These are phyloP conservation scores for Odobenus rosmarus DNA, from an alignment of 2,113 vertebrate genomes.

Conservation along the genomic window DNA sequence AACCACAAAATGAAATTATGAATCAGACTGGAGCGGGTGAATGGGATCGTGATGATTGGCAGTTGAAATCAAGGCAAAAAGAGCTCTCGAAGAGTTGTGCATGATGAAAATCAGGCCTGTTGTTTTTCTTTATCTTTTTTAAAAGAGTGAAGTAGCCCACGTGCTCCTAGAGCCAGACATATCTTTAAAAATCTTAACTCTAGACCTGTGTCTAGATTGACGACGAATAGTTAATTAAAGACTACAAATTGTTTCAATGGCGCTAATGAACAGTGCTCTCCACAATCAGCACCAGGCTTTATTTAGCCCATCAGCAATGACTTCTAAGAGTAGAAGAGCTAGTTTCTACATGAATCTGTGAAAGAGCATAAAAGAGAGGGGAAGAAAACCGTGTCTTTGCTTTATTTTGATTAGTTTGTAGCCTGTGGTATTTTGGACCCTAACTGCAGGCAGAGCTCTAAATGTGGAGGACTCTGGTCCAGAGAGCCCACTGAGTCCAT, in stretches of 20 bases:
- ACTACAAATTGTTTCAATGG: background rate
- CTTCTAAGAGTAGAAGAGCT: conserved; percentile 45
- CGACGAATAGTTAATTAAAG: conserved; percentile 73
- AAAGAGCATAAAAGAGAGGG: background rate
- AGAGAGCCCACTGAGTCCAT: background rate
- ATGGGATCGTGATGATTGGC: conserved; percentile 66
- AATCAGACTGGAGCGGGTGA: conserved; percentile 60
- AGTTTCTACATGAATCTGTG: background rate
- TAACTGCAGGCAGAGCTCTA: conserved; percentile 81
- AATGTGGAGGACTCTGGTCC: conserved; percentile 64
- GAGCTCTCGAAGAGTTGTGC: conserved; percentile 40
- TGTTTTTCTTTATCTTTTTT: conserved; percentile 53
- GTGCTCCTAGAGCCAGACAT: conserved; percentile 58
- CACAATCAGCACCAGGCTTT: conserved; percentile 50
- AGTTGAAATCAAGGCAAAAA: conserved; percentile 72
- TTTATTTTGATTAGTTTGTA: conserved; percentile 80
- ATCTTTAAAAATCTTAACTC: conserved; percentile 63
- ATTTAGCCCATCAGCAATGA: background rate
- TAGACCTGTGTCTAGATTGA: conserved; percentile 54
- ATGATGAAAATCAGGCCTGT: conserved; percentile 71
- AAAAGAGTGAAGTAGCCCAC: conserved; percentile 55
- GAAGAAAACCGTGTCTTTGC: background rate
- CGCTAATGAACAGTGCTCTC: conserved; percentile 21
- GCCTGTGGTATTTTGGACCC: conserved; percentile 76
- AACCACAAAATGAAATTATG: conserved; percentile 77